Evolutionary conservation across 2,888 invertebrate genomes (phyloP).

Genomic region (Invenusta paracnida): DNA sequence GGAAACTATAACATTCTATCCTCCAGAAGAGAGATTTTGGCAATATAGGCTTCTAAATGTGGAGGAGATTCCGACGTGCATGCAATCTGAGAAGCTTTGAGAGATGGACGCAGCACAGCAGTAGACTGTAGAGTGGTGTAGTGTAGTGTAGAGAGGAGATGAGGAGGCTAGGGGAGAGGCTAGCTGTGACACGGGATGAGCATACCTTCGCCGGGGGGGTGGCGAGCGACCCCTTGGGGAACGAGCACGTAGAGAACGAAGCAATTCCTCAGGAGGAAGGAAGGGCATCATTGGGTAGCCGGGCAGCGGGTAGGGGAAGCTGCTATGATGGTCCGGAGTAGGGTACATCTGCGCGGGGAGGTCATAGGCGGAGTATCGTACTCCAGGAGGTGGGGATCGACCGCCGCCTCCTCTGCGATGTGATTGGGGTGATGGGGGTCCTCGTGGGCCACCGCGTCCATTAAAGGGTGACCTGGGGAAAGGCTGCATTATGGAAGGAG

Average conservation of each 20-base stretch:
- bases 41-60: too few relatives aligned
- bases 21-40: too few relatives aligned
- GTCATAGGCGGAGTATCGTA: background rate
- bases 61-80: too few relatives aligned
- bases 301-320: background rate
- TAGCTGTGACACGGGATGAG: too few relatives aligned
- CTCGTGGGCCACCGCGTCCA: background rate
- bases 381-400: background rate
- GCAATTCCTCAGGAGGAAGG: background rate
- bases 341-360: background rate
- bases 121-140: too few relatives aligned
- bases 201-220: constrained; percentile 8
- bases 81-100: too few relatives aligned
- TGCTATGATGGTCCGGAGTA: background rate
- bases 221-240: too few relatives aligned
- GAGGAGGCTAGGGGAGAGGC: too few relatives aligned
- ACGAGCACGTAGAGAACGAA: background rate
- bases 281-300: constrained; percentile 28
- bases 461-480: background rate
- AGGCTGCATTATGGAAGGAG: background rate
- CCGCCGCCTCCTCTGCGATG: background rate
- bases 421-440: background rate
- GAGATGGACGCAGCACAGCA: too few relatives aligned
- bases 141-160: too few relatives aligned
- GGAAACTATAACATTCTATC: too few relatives aligned